Evolutionary conservation across 2,797 vertebrate species (phyloP).

Genomic region (Phalloptychus januarius): DNA sequence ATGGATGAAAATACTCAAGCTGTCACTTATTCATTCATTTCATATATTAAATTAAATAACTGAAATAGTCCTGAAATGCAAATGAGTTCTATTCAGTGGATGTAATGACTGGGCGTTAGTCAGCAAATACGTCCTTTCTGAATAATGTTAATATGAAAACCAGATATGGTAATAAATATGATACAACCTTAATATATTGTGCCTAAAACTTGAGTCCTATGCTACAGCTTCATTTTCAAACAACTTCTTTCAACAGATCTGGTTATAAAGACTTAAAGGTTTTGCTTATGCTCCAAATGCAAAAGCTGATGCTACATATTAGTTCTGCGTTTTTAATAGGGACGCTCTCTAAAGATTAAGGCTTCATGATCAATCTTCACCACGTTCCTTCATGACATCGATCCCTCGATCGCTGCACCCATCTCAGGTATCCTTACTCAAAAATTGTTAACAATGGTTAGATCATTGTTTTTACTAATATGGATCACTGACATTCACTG

Average conservation of each 20-base stretch:
- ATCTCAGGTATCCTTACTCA: conserved; percentile 1
- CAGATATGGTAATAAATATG: not conserved
- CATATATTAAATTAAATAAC: not conserved
- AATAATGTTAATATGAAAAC: not conserved
- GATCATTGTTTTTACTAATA: not conserved
- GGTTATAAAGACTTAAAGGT: not conserved
- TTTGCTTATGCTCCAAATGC: not conserved
- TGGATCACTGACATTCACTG: conserved; percentile 3
- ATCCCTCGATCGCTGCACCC: conserved; percentile 1
- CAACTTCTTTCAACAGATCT: not conserved
- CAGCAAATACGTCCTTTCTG: not conserved
- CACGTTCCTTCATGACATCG: not conserved
- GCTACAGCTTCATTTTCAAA: not conserved
- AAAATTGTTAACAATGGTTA: not conserved
- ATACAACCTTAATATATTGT: not conserved
- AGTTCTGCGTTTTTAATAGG: not conserved
- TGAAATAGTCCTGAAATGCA: not conserved
- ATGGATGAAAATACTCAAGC: not conserved
- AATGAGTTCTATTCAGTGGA: not conserved
- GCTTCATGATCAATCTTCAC: not conserved
- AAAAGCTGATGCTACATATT: not conserved
- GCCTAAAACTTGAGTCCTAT: not conserved
- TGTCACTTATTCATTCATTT: not conserved
- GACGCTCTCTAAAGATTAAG: not conserved
- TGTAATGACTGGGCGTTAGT: not conserved